Base-by-base conservation (phyloP, 1,140 invertebrate genomes). In the Lamellibrachia luymesi region DNA sequence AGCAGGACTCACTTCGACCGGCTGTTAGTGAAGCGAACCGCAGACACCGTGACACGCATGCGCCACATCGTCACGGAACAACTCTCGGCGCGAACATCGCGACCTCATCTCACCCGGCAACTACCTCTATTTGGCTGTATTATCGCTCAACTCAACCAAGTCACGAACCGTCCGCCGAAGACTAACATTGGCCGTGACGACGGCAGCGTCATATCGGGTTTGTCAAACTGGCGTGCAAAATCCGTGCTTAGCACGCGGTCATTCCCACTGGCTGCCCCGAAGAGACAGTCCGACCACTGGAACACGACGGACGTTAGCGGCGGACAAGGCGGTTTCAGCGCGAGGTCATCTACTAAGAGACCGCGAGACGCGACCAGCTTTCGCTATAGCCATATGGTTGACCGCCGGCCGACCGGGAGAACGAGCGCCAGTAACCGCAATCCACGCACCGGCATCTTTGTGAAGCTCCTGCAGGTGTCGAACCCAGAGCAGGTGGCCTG, bases 381-480 rank as follows among this genome's bases (percentile, higher is more conserved):
- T 10, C 49, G 91, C 49, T 91, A 25, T 4, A 91, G 6, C 51
- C 91, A 91, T 13, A 17, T 22, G 13, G 8, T 80, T 2, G 64
- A 80, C 64, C 49, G 27, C 13, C 49, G 51, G 13, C 91, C 91
- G 38, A 22, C n/a, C 10, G 51, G 51, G 2, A 50, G 49, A 10
- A 25, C 17, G 91, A 51, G 91, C 17, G 91, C 91, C 49, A n/a
- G 91, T 4, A 13, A 13, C 17, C 51, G 49, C 51, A 80, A 80
- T 80, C 49, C 91, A 13, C 49, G 50, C 7, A 0, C 49, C 17
- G 92, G 92, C 6, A 92, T 92, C 50, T 92, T 51, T 50, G 50
- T 92, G 49, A 92, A 92, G 51, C 52, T 92, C 7, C 2, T 92
- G 92, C 50, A 25, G 52, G 51, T 92, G 52, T 92, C 92, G 52